Evolutionary conservation across 2,797 vertebrate genomes (phyloP).

Genomic region (Rhincodon typus): DNA sequence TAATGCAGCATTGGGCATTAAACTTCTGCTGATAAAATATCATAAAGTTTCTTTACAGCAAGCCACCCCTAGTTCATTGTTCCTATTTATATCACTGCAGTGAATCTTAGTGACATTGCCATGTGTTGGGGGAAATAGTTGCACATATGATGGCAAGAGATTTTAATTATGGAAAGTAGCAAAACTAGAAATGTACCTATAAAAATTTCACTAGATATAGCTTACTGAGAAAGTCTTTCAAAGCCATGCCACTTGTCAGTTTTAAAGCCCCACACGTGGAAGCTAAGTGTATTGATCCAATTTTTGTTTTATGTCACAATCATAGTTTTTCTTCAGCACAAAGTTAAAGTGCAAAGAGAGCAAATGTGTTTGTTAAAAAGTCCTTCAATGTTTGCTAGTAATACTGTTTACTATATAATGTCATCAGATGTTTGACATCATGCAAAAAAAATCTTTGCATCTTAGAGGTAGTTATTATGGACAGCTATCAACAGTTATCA

Average conservation of each 20-base stretch:
- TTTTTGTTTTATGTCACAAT: neutral
- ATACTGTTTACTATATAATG: neutral
- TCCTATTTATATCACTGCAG: neutral
- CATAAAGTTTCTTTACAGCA: neutral
- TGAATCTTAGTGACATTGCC: neutral
- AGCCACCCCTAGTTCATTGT: neutral
- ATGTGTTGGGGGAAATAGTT: neutral
- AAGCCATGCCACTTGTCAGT: neutral
- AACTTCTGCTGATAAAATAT: neutral
- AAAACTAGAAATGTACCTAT: neutral
- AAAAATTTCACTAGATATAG: neutral
- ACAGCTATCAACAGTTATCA: too few species aligned
- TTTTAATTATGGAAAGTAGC: slow-evolving; percentile 13
- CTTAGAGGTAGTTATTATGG: neutral
- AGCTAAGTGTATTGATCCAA: neutral
- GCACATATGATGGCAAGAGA: neutral
- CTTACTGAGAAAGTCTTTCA: neutral
- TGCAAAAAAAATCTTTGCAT: neutral
- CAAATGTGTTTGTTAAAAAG: neutral
- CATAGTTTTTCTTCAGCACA: neutral
- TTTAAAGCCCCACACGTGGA: neutral
- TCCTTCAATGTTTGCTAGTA: neutral
- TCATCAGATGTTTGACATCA: neutral
- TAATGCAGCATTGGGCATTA: neutral
- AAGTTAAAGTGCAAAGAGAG: neutral